phyloP scores from a whole-genome alignment of 2,113 vertebrate genomes.

The Athene cunicularia region DNA sequence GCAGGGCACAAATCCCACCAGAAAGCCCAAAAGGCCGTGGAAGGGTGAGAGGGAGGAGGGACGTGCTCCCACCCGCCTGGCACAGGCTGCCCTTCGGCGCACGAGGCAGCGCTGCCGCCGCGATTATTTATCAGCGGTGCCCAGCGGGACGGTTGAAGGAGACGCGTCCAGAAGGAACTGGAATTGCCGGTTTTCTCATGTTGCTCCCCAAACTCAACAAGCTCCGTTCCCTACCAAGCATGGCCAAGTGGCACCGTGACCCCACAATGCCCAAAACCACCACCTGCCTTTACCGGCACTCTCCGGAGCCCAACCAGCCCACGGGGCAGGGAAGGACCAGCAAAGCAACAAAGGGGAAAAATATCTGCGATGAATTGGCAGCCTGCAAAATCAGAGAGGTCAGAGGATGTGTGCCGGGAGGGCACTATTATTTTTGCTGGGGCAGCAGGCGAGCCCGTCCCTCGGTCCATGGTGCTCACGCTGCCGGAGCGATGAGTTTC shows the following conservation, averaged over 20 bases:
- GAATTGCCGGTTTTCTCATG: slow-evolving; percentile 27
- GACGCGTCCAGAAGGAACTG: slow-evolving; percentile 25
- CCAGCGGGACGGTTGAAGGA: background rate
- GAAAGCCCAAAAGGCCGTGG: accelerated
- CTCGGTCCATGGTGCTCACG: background rate
- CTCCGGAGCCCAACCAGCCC: background rate
- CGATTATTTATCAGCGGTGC: background rate
- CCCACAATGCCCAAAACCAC: background rate
- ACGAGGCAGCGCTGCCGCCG: background rate
- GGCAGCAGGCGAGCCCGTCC: background rate
- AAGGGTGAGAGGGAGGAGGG: background rate
- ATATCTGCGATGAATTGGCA: background rate
- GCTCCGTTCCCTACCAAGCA: background rate
- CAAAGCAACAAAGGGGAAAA: background rate
- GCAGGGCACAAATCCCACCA: background rate
- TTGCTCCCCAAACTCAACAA: background rate
- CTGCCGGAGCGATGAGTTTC: background rate
- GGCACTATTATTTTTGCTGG: background rate
- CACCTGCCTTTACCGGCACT: background rate
- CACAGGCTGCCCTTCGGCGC: background rate
- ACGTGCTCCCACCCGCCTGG: accelerated
- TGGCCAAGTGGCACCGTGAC: background rate
- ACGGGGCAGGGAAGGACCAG: background rate
- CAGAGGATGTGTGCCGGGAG: background rate
- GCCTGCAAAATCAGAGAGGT: background rate